phyloP scores from a whole-genome alignment of 2,113 vertebrate genomes.

The Pelusios castaneus region DNA sequence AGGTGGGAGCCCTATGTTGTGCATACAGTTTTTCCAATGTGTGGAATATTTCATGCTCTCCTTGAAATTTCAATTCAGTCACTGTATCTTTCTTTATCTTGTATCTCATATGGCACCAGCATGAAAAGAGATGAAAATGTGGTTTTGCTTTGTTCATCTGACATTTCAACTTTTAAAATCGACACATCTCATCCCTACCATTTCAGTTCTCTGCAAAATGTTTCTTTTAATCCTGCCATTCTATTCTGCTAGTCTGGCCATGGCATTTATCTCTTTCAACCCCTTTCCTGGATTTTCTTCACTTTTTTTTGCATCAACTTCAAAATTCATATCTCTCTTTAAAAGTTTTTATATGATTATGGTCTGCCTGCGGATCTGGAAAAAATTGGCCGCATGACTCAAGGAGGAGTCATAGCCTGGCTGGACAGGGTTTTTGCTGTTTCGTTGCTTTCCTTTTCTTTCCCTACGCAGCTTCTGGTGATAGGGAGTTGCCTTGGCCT shows the following conservation, averaged over 20 bases:
- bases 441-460: neutral
- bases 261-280: neutral
- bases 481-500: neutral
- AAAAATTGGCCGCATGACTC: neutral
- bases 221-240: neutral
- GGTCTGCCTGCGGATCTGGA: neutral
- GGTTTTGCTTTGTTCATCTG: neutral
- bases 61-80: conserved; percentile 23
- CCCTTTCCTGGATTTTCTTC: neutral
- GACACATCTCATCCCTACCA: neutral
- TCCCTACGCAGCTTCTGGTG: neutral
- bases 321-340: neutral
- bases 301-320: neutral
- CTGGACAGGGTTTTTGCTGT: neutral
- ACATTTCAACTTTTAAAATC: fast-evolving
- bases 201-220: neutral
- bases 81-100: neutral
- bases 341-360: neutral
- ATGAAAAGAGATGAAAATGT: neutral
- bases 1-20: conserved; percentile 18
- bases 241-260: neutral
- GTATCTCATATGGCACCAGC: neutral
- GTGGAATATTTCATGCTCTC: conserved; percentile 22
- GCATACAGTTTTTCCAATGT: neutral
- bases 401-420: neutral